Evolutionary conservation across 2,113 vertebrate species (phyloP).

Genomic region (Acrocephalus arundinaceus): DNA sequence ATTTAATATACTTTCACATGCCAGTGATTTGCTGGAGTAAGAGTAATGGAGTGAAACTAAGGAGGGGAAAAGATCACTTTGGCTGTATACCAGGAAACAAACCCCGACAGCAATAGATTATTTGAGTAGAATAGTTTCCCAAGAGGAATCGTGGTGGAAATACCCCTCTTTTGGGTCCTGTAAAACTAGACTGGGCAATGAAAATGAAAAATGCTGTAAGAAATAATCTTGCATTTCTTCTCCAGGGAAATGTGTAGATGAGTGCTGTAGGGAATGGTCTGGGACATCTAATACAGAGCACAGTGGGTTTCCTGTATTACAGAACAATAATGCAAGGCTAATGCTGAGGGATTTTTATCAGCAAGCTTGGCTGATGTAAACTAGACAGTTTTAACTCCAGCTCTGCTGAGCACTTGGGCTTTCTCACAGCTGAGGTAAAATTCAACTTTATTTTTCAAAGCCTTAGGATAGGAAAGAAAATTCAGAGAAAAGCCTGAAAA

Average conservation of each 20-base stretch:
- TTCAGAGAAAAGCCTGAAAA: background rate
- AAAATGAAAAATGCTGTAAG: slow-evolving; percentile 16
- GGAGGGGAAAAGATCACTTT: background rate
- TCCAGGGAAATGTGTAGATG: background rate
- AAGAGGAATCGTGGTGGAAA: background rate
- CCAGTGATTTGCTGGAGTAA: background rate
- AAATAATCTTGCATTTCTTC: slow-evolving; percentile 28
- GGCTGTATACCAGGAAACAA: background rate
- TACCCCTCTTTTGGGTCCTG: background rate
- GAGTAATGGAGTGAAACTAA: slow-evolving; percentile 20
- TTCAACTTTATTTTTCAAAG: background rate
- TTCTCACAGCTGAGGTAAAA: background rate
- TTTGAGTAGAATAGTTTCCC: background rate
- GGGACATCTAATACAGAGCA: background rate
- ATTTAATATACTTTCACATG: background rate
- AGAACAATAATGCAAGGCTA: background rate
- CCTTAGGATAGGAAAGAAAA: background rate
- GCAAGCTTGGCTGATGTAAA: background rate
- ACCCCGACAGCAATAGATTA: background rate
- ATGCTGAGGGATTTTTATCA: slow-evolving; percentile 7
- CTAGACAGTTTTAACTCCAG: background rate
- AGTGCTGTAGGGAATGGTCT: background rate
- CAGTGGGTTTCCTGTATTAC: background rate
- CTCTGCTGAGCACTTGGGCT: background rate
- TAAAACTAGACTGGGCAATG: slow-evolving; percentile 35